A percentile compares a stretch with the other conserved stretches of the same genome.
phyloP scores from a whole-genome alignment of 1,140 invertebrate genomes.

The Rhynchophorus ferrugineus region DNA sequence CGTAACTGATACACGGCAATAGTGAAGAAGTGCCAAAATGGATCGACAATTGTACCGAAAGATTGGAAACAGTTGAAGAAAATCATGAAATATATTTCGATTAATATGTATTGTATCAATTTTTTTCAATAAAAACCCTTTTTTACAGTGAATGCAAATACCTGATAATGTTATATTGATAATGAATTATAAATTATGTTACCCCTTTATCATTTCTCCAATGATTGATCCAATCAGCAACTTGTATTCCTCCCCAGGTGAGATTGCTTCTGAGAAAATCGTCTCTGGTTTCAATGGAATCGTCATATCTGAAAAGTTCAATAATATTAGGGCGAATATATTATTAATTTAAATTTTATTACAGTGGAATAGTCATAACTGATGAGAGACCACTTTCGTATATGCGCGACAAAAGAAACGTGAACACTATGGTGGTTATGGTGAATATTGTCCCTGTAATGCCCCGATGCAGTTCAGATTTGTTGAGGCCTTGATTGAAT shows the following conservation, averaged over 20 bases:
- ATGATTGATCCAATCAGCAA: slow-evolving; percentile 5
- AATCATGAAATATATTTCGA: too few species aligned
- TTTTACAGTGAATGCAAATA: too few species aligned
- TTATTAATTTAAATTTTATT: too few species aligned
- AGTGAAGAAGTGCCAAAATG: too few species aligned
- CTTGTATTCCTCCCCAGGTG: slow-evolving; percentile 4
- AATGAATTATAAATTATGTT: too few species aligned
- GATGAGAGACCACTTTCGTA: slow-evolving; percentile 10
- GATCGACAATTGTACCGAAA: too few species aligned
- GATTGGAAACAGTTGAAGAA: too few species aligned
- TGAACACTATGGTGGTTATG: neutral
- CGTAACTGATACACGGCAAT: too few species aligned
- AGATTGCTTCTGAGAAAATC: slow-evolving; percentile 7
- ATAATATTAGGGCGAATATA: too few species aligned
- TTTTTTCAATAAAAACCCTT: too few species aligned
- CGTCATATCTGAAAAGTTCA: slow-evolving; percentile 6
- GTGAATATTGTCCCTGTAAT: neutral
- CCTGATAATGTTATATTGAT: too few species aligned
- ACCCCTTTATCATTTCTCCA: slow-evolving; percentile 4
- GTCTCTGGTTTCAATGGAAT: neutral
- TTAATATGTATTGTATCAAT: too few species aligned
- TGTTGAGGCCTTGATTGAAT: neutral
- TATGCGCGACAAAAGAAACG: slow-evolving; percentile 3
- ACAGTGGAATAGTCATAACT: slow-evolving; percentile 7
- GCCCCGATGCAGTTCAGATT: neutral